Conservation (phyloP, 2,113 vertebrate species). For the Erpornis zantholeuca region DNA sequence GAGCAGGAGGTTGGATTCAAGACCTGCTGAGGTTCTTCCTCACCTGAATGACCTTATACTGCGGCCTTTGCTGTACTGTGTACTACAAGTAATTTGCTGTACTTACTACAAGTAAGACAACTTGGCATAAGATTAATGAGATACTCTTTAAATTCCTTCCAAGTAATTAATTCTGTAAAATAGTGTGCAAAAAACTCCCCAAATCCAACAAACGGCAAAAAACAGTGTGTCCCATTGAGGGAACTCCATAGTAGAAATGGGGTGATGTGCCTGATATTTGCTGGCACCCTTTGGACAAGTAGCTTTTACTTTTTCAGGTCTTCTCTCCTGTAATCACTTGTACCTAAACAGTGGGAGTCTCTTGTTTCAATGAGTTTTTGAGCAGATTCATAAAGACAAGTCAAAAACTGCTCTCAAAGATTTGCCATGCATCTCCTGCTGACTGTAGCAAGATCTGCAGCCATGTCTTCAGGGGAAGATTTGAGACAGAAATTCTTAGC, state of each 20-base stretch:
- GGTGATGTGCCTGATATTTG: background rate
- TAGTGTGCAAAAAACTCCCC: background rate
- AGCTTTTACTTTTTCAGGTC: background rate
- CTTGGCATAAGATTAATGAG: background rate
- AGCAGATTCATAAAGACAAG: background rate
- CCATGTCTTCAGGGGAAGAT: background rate
- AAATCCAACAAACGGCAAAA: background rate
- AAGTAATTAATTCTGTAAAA: background rate
- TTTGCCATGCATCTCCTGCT: background rate
- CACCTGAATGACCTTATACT: background rate
- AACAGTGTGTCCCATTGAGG: background rate
- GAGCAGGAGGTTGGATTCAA: background rate
- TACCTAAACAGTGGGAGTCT: background rate
- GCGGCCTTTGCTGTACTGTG: background rate
- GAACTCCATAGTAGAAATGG: background rate
- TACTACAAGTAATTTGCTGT: background rate
- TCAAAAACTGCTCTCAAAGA: background rate
- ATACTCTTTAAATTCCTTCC: background rate
- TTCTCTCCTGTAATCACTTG: background rate
- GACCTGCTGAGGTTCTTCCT: background rate
- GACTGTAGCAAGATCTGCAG: background rate
- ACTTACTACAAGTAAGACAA: background rate
- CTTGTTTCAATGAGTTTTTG: background rate
- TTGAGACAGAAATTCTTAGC: background rate
- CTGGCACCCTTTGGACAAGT: background rate